phyloP scores from a whole-genome alignment of 2,113 vertebrate genomes.

The Capreolus pygargus region DNA sequence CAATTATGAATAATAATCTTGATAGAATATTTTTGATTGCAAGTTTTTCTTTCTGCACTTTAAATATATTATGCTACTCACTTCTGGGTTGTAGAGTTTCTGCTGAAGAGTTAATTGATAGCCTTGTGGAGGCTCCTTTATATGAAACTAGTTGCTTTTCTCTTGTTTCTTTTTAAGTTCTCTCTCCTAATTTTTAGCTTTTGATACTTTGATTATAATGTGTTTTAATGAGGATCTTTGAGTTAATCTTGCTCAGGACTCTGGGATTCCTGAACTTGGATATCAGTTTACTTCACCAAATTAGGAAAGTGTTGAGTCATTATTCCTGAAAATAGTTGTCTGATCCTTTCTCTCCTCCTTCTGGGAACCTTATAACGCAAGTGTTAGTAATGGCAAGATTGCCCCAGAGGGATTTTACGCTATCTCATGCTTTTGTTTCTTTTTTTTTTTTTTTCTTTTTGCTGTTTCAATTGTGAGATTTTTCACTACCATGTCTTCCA shows the following conservation, averaged over 20 bases:
- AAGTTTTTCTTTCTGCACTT: not conserved
- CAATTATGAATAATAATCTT: not conserved
- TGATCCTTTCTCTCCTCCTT: not conserved
- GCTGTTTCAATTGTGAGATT: not conserved
- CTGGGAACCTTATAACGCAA: not conserved
- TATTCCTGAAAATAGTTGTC: not conserved
- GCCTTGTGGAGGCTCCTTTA: not conserved
- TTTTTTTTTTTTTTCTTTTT: not conserved
- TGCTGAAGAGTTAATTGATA: not conserved
- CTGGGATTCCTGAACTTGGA: not conserved
- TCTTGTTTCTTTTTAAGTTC: not conserved
- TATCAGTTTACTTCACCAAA: not conserved
- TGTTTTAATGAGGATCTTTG: not conserved
- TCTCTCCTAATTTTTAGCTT: not conserved
- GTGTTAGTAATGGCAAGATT: not conserved
- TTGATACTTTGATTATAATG: not conserved
- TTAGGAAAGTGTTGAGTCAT: not conserved
- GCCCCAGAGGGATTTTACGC: not conserved
- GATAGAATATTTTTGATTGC: not conserved
- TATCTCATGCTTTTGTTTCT: not conserved
- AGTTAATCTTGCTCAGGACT: not conserved
- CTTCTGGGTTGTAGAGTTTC: not conserved
- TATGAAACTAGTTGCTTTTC: not conserved
- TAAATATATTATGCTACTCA: not conserved
- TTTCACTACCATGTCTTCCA: not conserved